phyloP scores from a whole-genome alignment of 2,113 vertebrate genomes.

The Vicugna pacos region DNA sequence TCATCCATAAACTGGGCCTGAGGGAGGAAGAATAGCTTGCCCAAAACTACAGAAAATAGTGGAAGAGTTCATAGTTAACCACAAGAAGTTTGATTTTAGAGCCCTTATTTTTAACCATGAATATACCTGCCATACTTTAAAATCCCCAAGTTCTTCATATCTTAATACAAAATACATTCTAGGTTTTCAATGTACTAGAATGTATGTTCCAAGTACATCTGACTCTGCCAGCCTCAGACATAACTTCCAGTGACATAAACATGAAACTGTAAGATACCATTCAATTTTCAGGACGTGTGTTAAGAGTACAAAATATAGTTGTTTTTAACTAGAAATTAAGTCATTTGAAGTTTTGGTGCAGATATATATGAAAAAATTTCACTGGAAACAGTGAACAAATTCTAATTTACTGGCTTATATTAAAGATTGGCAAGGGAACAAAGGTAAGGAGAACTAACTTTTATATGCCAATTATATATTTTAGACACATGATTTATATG shows the following conservation, averaged over 20 bases:
- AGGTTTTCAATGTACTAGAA: not conserved
- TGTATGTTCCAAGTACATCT: not conserved
- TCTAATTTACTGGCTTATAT: not conserved
- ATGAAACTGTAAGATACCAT: not conserved
- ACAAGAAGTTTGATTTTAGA: not conserved
- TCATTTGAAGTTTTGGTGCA: not conserved
- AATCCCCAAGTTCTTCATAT: not conserved
- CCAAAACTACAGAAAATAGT: not conserved
- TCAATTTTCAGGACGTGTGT: constrained; percentile 32
- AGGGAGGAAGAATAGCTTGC: not conserved
- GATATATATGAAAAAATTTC: not conserved
- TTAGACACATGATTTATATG: not conserved
- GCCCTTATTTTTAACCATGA: not conserved
- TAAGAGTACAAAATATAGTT: not conserved
- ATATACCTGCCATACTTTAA: not conserved
- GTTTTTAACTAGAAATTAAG: constrained; percentile 25
- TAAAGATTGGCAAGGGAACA: not conserved
- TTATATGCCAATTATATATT: not conserved
- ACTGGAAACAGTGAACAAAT: not conserved
- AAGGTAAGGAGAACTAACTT: not conserved
- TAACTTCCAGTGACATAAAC: not conserved
- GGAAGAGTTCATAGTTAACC: not conserved
- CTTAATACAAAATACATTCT: not conserved
- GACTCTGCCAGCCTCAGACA: not conserved
- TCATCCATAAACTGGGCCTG: not conserved